These are phyloP conservation scores for Bombus haemorrhoidalis DNA, from an alignment of 1,140 invertebrate genomes.

Conservation along the genomic window DNA sequence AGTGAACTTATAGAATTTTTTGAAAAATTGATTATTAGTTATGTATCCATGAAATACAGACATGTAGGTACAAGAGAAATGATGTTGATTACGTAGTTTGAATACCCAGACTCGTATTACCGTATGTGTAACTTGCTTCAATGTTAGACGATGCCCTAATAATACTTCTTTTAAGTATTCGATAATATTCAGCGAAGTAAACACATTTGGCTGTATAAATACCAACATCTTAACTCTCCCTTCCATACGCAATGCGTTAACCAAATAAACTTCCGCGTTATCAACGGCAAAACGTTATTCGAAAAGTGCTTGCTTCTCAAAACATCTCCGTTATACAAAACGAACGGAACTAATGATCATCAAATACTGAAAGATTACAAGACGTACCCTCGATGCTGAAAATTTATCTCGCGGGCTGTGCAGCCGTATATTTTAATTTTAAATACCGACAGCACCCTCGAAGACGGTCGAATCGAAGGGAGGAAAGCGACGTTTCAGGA, in stretches of 20 bases:
- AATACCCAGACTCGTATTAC: no score
- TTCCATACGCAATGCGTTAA: no score
- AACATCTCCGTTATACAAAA: neutral
- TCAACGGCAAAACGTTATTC: neutral
- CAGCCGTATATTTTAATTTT: neutral
- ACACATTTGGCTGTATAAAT: no score
- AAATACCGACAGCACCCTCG: slow-evolving; percentile 3
- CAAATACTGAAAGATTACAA: neutral
- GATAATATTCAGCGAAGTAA: neutral
- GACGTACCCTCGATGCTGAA: neutral
- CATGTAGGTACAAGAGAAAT: no score
- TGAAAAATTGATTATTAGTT: no score
- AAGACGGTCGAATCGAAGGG: neutral
- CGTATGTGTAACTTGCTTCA: no score
- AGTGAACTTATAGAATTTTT: no score
- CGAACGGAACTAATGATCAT: neutral
- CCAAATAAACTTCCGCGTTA: neutral
- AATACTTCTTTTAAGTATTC: no score
- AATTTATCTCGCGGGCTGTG: neutral
- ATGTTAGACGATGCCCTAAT: no score
- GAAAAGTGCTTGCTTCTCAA: neutral
- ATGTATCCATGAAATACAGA: no score
- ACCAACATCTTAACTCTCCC: no score
- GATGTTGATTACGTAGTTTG: no score
- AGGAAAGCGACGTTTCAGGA: neutral